Base-by-base conservation (phyloP, 1,140 invertebrate genomes). In the Spodoptera frugiperda region DNA sequence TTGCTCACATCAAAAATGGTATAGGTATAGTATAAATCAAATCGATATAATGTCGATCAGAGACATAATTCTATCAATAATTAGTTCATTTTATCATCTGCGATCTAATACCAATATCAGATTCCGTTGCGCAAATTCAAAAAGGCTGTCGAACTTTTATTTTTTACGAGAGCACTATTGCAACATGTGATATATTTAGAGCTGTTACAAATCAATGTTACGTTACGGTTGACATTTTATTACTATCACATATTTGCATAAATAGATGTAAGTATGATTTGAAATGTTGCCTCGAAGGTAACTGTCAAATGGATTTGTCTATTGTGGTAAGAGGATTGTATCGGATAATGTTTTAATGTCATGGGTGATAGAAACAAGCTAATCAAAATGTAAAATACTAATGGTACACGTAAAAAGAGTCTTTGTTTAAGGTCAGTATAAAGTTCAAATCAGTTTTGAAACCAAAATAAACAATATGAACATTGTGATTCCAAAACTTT, bases 81-180 rank as follows among this genome's bases (percentile, higher is more conserved):
- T 75, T 75, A 63, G 30, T 14, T 19, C 48, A 39, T 30, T 51
- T 65, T 75, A 75, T 75, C 55, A 19, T 6, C 25, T 65, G 30
- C 30, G 48, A 65, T 75, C 72, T 15, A 9, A 63, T 54, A 25
- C 51, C 15, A 17, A 39, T 75, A 75, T 75, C 72, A n/a, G 59
- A 80, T 81, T 68, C 80, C 39, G 49, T 83, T 83, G 65, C 80
- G 77, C 78, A 84, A 84, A 76, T 51, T 46, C n/a, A 55, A 75
- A 78, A 68, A 76, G 71, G 78, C 74, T 71, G 1, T 19, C 57
- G 76, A 77, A 79, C 68, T 73, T 17, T 55, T 53, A 57, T 75
- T 76, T 82, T 80, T 79, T 78, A 78, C 67, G 82, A 71, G 80
- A 81, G 46, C 73, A 73, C 3, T 73, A 44, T 79, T 79, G 48